These are phyloP conservation scores for Pectinophora gossypiella DNA, from an alignment of 1,140 invertebrate species.

Conservation along the genomic window DNA sequence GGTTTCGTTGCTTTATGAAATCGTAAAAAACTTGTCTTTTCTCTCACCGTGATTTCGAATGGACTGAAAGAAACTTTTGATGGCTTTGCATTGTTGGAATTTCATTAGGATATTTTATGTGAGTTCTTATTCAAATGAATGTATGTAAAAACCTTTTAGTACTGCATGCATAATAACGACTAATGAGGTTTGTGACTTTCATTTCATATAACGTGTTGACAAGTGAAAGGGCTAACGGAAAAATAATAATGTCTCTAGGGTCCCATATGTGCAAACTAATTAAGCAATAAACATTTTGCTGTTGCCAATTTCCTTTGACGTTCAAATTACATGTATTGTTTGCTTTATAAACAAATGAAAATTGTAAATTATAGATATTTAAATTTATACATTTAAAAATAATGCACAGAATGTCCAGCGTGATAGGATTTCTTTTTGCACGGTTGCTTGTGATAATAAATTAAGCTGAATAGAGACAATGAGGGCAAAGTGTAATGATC, in stretches of 20 bases:
- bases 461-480: constrained; percentile 36
- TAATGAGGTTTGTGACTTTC: constrained; percentile 1
- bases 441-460: not conserved
- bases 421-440: too few species aligned
- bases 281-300: too few species aligned
- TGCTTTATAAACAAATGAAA: too few species aligned
- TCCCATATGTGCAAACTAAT: not conserved
- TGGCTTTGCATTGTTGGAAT: constrained; percentile 57
- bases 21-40: constrained; percentile 67
- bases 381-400: too few species aligned
- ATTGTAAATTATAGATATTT: too few species aligned
- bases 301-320: too few species aligned
- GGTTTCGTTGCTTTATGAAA: constrained; percentile 55
- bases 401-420: too few species aligned
- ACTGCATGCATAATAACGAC: not conserved
- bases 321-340: too few species aligned
- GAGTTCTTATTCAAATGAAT: constrained; percentile 15
- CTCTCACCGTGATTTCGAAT: constrained; percentile 22
- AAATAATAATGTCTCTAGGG: not conserved
- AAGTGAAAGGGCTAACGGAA: not conserved
- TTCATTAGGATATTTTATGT: constrained; percentile 38
- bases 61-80: constrained; percentile 36
- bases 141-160: not conserved
- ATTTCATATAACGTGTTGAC: not conserved
- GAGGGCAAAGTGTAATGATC: constrained; percentile 54